Evolutionary conservation across 2,797 vertebrate species (phyloP).

Genomic region (Basileuterus tristriatus): DNA sequence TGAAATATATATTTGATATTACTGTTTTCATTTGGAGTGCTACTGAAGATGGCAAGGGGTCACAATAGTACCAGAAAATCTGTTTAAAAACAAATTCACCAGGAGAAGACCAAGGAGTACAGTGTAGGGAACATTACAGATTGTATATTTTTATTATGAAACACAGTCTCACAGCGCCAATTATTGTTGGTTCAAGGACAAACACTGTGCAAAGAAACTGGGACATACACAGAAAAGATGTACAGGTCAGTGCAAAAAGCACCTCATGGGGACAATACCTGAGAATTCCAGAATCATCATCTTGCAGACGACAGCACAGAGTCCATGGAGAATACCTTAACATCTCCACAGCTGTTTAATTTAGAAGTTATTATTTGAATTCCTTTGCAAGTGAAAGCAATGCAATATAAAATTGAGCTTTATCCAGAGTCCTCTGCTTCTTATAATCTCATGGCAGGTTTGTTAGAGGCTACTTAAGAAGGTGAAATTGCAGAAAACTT

Average conservation of each 20-base stretch:
- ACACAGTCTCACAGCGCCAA: constrained; percentile 14
- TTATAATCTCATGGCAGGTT: constrained; percentile 24
- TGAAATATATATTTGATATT: not conserved
- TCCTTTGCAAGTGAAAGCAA: constrained; percentile 40
- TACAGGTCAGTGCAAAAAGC: constrained; percentile 61
- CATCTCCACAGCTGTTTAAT: constrained; percentile 69
- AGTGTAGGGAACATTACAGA: not conserved
- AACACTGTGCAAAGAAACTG: constrained; percentile 40
- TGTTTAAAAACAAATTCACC: not conserved
- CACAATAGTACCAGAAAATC: not conserved
- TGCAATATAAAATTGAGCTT: constrained; percentile 31
- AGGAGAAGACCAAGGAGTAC: not conserved
- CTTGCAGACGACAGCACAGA: constrained; percentile 42
- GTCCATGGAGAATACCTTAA: constrained; percentile 46
- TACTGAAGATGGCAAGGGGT: not conserved
- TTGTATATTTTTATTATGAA: constrained; percentile 40
- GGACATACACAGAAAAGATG: constrained; percentile 36
- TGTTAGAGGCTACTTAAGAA: constrained; percentile 29
- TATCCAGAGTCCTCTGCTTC: not conserved
- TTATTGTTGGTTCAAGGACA: constrained; percentile 62
- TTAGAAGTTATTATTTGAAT: constrained; percentile 56
- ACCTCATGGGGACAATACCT: constrained; percentile 60
- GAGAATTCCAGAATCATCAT: constrained; percentile 60
- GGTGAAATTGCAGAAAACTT: constrained; percentile 46
- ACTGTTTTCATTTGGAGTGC: not conserved